Conservation (phyloP, 2,113 vertebrate genomes). For the Eolophus roseicapilla region DNA sequence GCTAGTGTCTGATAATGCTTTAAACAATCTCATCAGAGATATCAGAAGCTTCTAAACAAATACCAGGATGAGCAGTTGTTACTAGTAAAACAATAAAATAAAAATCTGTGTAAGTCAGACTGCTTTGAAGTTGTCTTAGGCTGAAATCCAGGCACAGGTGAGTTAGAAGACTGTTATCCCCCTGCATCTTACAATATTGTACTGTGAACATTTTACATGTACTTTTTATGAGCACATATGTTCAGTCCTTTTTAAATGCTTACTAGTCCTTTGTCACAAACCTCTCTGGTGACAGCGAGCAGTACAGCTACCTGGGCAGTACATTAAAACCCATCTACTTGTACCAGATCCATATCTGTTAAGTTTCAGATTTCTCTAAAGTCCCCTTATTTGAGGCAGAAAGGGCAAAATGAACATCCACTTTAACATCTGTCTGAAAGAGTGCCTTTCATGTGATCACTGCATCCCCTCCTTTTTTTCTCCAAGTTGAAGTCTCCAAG, state of each 20-base stretch:
- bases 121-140: background rate
- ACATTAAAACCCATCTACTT: background rate
- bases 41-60: background rate
- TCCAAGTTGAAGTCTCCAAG: background rate
- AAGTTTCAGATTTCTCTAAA: background rate
- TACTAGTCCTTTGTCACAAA: background rate
- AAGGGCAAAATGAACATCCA: background rate
- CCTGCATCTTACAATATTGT: background rate
- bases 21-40: background rate
- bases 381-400: background rate
- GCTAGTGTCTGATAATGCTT: background rate
- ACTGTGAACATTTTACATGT: background rate
- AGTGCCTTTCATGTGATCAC: background rate
- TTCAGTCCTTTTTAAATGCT: background rate
- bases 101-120: background rate
- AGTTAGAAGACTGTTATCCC: background rate
- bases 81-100: background rate
- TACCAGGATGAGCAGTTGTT: background rate
- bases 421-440: background rate
- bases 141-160: background rate
- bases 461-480: background rate
- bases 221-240: accelerated
- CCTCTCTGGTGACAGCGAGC: background rate
- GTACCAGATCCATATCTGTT: too few species aligned
- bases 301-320: background rate